Evolutionary conservation across 2,888 invertebrate species (phyloP).

Genomic region (Acrobasis repandana): DNA sequence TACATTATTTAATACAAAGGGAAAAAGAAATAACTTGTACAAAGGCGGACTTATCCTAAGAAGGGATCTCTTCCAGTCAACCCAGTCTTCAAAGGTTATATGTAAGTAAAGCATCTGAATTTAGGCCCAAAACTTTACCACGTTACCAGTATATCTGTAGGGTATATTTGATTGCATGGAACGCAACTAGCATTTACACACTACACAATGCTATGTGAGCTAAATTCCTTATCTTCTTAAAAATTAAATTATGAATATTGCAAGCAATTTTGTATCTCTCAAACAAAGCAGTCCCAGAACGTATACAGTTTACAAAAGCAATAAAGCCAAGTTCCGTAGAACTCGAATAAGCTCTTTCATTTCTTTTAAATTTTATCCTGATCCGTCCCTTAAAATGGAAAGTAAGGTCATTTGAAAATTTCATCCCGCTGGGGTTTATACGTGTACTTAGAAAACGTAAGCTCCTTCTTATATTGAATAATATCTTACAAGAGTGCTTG

Average conservation of each 20-base stretch:
- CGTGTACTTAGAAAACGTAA: slow-evolving; percentile 22
- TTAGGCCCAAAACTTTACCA: no score
- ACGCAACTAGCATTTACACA: no score
- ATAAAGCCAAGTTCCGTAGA: slow-evolving; percentile 44
- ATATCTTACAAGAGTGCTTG: background rate
- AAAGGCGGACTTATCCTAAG: no score
- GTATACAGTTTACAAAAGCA: slow-evolving; percentile 41
- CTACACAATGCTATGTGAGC: no score
- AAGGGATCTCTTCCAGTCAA: no score
- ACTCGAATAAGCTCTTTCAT: slow-evolving; percentile 41
- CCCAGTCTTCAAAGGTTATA: no score
- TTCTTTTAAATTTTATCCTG: slow-evolving; percentile 46
- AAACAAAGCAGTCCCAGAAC: slow-evolving; percentile 32
- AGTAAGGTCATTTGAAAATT: slow-evolving; percentile 40
- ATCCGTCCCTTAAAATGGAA: slow-evolving; percentile 43
- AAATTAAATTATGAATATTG: background rate
- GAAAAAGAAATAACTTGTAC: no score
- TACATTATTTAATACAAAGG: no score
- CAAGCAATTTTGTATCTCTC: background rate
- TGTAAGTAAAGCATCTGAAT: no score
- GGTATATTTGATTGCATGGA: no score
- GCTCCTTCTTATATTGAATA: slow-evolving; percentile 23
- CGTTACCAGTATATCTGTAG: no score
- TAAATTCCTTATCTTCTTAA: no score
- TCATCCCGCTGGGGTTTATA: slow-evolving; percentile 35